Conservation (phyloP, 2,113 vertebrate species). For the Otis tarda region DNA sequence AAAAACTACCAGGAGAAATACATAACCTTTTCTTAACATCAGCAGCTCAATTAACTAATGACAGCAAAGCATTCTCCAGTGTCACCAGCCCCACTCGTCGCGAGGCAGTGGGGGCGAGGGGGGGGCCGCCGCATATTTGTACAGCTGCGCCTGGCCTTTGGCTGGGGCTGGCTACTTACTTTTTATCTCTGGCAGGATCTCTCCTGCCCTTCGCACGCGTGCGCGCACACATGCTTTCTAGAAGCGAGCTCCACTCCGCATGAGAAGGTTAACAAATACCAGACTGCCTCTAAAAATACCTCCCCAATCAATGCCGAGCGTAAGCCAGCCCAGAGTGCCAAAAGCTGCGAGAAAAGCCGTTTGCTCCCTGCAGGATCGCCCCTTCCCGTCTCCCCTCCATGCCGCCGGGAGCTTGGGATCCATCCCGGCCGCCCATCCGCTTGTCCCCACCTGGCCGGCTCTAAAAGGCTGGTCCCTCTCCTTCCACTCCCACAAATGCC, state of each 20-base stretch:
- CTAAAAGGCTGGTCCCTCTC: not conserved
- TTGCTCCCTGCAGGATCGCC: not conserved
- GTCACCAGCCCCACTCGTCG: conserved; percentile 44
- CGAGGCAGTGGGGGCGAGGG: not conserved
- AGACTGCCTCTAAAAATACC: conserved; percentile 60
- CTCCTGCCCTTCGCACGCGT: conserved; percentile 17
- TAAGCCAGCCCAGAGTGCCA: conserved; percentile 11
- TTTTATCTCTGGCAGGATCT: conserved; percentile 68
- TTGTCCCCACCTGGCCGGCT: not conserved
- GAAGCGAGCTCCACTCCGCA: conserved; percentile 23
- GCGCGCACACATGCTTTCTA: conserved; percentile 20
- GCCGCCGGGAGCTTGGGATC: not conserved
- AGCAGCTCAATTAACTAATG: conserved; percentile 72
- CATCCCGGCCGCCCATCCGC: not conserved
- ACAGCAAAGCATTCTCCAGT: conserved; percentile 68
- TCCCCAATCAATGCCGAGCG: conserved; percentile 15
- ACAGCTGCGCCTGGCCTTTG: conserved; percentile 58
- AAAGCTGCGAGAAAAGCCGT: not conserved
- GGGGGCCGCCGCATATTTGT: conserved; percentile 18
- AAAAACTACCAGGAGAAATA: conserved; percentile 72
- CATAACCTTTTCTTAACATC: conserved; percentile 76
- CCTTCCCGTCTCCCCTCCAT: not conserved
- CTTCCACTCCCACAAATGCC: not conserved
- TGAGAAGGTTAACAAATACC: conserved; percentile 56
- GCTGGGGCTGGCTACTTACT: conserved; percentile 41